Conservation (phyloP, 1,140 invertebrate species). For the Tigriopus japonicus region DNA sequence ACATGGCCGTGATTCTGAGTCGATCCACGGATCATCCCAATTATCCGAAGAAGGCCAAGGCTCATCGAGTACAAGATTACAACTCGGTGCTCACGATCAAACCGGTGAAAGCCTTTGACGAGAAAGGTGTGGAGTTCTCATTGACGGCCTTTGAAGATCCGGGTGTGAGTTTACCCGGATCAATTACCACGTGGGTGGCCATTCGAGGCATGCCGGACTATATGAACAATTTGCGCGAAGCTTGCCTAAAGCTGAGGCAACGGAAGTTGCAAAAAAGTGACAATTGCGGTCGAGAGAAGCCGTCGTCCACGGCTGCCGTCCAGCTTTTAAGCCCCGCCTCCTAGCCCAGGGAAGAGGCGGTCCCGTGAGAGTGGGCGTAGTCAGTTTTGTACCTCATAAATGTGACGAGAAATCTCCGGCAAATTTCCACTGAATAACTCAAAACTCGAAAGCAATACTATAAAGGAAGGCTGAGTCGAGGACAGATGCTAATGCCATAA, state of each 20-base stretch:
- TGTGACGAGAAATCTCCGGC: too few relatives aligned
- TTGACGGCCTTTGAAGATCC: conserved; percentile 13
- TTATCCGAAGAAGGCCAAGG: not conserved
- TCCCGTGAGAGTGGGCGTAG: too few relatives aligned
- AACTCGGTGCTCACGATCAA: conserved; percentile 2
- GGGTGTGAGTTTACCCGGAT: not conserved
- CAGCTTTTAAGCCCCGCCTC: too few relatives aligned
- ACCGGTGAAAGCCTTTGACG: not conserved
- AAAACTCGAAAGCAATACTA: too few relatives aligned
- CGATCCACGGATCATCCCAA: not conserved
- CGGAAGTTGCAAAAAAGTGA: too few relatives aligned
- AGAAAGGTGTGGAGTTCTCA: conserved; percentile 2
- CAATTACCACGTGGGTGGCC: conserved; percentile 8
- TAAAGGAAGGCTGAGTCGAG: too few relatives aligned
- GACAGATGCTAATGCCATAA: too few relatives aligned
- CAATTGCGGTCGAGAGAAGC: too few relatives aligned
- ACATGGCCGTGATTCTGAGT: not conserved
- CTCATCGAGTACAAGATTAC: conserved; percentile 4
- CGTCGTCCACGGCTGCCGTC: too few relatives aligned
- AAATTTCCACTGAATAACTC: too few relatives aligned
- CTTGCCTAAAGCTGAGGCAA: not conserved
- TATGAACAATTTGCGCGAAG: conserved; percentile 1
- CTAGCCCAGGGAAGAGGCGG: too few relatives aligned
- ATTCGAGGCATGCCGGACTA: conserved; percentile 7
- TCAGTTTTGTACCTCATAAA: too few relatives aligned